Evolutionary conservation across 2,113 vertebrate genomes (phyloP).

Genomic region (Elaphurus davidianus): DNA sequence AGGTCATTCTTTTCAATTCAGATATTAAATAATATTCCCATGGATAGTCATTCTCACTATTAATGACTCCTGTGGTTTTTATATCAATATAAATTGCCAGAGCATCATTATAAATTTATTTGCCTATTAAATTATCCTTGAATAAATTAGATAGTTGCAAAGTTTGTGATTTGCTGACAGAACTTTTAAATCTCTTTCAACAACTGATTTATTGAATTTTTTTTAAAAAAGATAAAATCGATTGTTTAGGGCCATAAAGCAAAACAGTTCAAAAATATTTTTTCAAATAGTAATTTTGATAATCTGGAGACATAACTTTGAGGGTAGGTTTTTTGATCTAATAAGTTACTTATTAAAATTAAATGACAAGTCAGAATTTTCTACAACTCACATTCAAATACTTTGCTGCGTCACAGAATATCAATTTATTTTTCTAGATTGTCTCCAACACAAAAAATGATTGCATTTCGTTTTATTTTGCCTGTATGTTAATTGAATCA

Average conservation of each 20-base stretch:
- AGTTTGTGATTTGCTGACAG: background rate
- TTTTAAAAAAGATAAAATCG: background rate
- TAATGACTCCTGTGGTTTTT: background rate
- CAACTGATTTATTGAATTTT: background rate
- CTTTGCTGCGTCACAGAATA: background rate
- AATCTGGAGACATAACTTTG: background rate
- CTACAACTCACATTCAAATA: background rate
- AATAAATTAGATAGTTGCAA: background rate
- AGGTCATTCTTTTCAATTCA: background rate
- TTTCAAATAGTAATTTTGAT: constrained; percentile 1
- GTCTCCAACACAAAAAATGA: background rate
- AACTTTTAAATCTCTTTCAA: background rate
- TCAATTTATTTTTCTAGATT: background rate
- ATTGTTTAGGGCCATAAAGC: background rate
- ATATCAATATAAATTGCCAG: background rate
- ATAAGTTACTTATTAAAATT: constrained; percentile 8
- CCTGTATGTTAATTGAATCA: background rate
- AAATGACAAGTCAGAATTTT: background rate
- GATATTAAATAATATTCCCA: background rate
- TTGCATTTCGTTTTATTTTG: background rate
- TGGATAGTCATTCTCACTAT: background rate
- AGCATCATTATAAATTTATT: background rate
- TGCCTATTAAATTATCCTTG: background rate
- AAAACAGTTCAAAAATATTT: background rate
- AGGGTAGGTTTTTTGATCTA: background rate